Base-by-base conservation (phyloP, 2,888 invertebrate genomes). In the Eupithecia tripunctaria region DNA sequence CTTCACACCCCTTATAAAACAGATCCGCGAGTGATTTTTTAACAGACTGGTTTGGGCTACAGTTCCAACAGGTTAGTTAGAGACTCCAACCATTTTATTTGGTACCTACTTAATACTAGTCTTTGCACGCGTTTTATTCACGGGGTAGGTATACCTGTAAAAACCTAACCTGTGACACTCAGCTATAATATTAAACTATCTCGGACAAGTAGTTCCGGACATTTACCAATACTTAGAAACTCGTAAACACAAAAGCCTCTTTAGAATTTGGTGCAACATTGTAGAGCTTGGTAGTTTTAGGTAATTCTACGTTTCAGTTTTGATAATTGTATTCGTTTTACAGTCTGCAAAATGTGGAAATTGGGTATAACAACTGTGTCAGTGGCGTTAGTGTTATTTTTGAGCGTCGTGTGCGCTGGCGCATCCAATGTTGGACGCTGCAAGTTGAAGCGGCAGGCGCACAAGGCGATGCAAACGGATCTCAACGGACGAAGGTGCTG, bases 401-500 rank as follows among this genome's bases (percentile, higher is more conserved):
- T 85, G 76, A 78, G 81, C 47, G 75, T 86, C 62, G 68, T 85
- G n/a, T 85, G 84, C 59, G 79, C 81, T 0, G 84, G 80, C 5
- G 85, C 84, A 4, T 79, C 87, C 2, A 72, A 82, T 3, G 85
- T 82, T 29, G 83, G 86, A 0, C 87, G 89, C 27, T 94, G 94
- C 80, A 90, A 86, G 75, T 84, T 88, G 10, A 90, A 90, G 72
- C 84, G 85, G 8, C 89, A 93, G 76, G 81, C 85, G 0, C 92
- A 93, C 77, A 91, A 90, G 73, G 94, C 93, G 1, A 84, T 91
- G 84, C 94, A 94, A 79, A 92, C 89, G 0, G 94, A 94, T 76
- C 95, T 95, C 63, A 95, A 95, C 68, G 97, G 97, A 0, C 95
- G 96, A 27, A 95, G 96, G 68, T 98, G 98, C 86, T 97, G 97